Percentiles rank a stretch among this genome's conserved stretches.
Evolutionary conservation across 2,113 vertebrate species (phyloP).

Genomic region (Naja naja): DNA sequence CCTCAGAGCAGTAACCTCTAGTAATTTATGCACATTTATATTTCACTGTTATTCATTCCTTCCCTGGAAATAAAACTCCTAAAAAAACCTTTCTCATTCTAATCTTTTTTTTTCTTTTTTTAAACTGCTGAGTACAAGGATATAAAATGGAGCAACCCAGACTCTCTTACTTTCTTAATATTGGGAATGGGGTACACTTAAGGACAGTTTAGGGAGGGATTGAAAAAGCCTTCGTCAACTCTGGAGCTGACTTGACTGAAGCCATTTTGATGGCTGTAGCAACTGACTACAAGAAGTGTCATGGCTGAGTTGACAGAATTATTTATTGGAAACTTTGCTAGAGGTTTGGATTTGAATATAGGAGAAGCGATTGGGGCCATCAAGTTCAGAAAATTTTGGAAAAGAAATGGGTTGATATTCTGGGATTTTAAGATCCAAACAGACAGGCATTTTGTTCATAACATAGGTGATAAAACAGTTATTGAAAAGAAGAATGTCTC

Average conservation of each 20-base stretch:
- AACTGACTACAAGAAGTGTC: neutral
- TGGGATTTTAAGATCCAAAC: too few relatives aligned
- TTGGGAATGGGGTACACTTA: neutral
- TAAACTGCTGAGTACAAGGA: constrained; percentile 18
- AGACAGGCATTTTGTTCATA: too few relatives aligned
- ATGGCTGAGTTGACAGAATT: neutral
- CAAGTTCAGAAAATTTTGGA: too few relatives aligned
- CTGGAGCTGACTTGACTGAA: too few relatives aligned
- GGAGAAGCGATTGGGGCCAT: neutral
- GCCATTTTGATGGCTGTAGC: neutral
- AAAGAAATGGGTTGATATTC: too few relatives aligned
- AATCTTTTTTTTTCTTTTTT: neutral
- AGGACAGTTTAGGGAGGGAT: neutral
- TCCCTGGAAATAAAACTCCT: constrained; percentile 26
- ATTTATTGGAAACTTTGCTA: too few relatives aligned
- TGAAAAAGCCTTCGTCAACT: neutral
- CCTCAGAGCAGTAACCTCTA: constrained; percentile 53
- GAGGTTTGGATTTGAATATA: too few relatives aligned
- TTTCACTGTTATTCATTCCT: neutral
- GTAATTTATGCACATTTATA: constrained; percentile 56
- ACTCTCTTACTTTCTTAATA: neutral
- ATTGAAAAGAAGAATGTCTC: too few relatives aligned
- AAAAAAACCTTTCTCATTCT: constrained; percentile 22
- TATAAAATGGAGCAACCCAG: neutral
- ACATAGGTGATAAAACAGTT: too few relatives aligned